Evolutionary conservation across 2,113 vertebrate species (phyloP).

Genomic region (Brachyhypopomus gauderio): DNA sequence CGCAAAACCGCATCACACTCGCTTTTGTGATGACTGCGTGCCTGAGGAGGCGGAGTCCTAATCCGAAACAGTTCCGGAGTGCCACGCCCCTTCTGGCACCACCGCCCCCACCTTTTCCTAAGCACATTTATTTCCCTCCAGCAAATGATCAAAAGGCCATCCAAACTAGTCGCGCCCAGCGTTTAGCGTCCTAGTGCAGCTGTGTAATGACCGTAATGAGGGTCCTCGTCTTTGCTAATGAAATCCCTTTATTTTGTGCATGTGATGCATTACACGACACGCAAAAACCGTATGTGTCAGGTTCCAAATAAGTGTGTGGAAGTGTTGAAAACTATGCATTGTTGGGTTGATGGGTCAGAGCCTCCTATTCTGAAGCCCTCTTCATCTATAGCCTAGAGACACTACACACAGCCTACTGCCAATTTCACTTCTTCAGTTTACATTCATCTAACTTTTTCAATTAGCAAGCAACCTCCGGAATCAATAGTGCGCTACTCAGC

Average conservation of each 20-base stretch:
- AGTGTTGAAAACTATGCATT: background rate
- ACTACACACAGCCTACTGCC: background rate
- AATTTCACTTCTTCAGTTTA: constrained; percentile 15
- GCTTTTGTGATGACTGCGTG: no score
- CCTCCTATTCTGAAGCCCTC: background rate
- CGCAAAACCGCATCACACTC: no score
- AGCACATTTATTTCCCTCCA: no score
- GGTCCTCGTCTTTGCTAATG: background rate
- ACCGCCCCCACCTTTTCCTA: no score
- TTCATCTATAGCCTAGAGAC: background rate
- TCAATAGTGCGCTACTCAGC: constrained; percentile 36
- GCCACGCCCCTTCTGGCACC: no score
- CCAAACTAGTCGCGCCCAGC: no score
- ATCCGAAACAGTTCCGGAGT: no score
- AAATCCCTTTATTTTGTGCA: background rate
- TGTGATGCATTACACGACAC: background rate
- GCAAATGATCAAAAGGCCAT: no score
- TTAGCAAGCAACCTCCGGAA: constrained; percentile 25
- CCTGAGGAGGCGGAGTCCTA: no score
- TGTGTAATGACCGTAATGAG: no score
- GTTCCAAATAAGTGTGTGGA: background rate
- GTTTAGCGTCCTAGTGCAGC: no score
- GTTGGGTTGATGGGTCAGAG: background rate
- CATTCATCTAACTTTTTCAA: constrained; percentile 38
- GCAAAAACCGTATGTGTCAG: background rate